Evolutionary conservation across 2,113 vertebrate genomes (phyloP), one percentile per base, ranked within the genome.

Genomic region (Perca schrenkii): DNA sequence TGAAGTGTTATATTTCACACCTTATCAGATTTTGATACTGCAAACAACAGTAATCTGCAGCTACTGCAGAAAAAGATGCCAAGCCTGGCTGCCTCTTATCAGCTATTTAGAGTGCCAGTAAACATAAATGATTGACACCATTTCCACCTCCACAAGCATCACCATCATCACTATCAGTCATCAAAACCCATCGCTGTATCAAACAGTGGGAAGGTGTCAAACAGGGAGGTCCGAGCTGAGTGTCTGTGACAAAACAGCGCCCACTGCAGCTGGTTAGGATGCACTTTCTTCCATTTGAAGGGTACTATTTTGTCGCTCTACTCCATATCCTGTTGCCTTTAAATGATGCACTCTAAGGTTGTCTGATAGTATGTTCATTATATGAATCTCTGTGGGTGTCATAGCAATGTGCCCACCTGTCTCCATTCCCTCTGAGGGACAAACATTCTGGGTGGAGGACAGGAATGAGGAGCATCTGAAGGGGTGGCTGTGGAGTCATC

Each of bases 1-100:
- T 68, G 60, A 90, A 28, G 79, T 50, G 78, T 78, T 85, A 61
- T 82, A 84, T 74, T 85, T 90, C 68, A 84, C 76, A 84, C 86
- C 88, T 90, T 91, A 93, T 94, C 94, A 92, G 84, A 79, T 76
- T 58, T 73, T 56, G 69, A 88, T 46, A 78, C 65, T 31, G 53
- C 67, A 46, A 81, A 78, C 78, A 43, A 50, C 65, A 57, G 63
- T 74, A 69, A 84, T 86, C 74, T 78, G 49, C 72, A 62, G 90
- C 91, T 92, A 91, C 93, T 89, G 89, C 82, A 85, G 68, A 90
- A 84, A 66, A 58, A 62, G 22, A 82, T 78, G 78, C 53, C 82
- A 77, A 31, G 22, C 49, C 62, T 52, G 67, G 58, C 54, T 64
- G 28, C n/a, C 3, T 17, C 88, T 93, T 93, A 94, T 94, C 93